A percentile compares a stretch with the other conserved stretches of the same genome.
Evolutionary conservation across 92 coral and sea anemone genomes (phyloP).

Genomic region (Diadumene lineata): DNA sequence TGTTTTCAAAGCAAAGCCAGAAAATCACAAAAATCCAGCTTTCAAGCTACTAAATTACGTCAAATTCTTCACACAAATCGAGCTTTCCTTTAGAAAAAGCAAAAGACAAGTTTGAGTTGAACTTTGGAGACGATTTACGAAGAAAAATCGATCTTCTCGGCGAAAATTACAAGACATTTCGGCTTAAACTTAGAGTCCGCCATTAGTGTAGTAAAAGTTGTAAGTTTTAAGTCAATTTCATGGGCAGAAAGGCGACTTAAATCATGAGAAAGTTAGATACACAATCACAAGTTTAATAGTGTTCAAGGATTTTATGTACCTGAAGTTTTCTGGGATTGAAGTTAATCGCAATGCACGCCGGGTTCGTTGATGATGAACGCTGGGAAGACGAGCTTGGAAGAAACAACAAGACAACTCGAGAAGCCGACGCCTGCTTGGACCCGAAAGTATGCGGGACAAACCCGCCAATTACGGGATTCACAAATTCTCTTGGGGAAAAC

Average conservation of each 20-base stretch:
- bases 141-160: background rate
- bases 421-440: constrained; percentile 20
- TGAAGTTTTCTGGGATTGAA: constrained; percentile 72
- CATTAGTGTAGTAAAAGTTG: constrained; percentile 8
- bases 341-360: constrained; percentile 99
- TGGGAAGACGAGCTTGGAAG: constrained; percentile 84
- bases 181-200: constrained; percentile 7
- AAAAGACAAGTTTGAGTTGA: background rate
- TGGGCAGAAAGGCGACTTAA: background rate
- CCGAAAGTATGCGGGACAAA: constrained; percentile 13
- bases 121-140: background rate
- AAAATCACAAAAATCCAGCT: background rate
- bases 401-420: constrained; percentile 21
- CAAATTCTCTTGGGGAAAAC: background rate
- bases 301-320: constrained; percentile 56
- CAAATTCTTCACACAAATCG: background rate
- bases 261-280: background rate
- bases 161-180: background rate
- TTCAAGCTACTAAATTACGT: background rate
- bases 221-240: constrained; percentile 30
- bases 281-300: background rate
- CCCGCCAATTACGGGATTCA: constrained; percentile 14
- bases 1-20: background rate
- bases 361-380: constrained; percentile 97
- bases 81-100: background rate